phyloP scores from a whole-genome alignment of 2,113 vertebrate genomes.

The Archilochus colubris region DNA sequence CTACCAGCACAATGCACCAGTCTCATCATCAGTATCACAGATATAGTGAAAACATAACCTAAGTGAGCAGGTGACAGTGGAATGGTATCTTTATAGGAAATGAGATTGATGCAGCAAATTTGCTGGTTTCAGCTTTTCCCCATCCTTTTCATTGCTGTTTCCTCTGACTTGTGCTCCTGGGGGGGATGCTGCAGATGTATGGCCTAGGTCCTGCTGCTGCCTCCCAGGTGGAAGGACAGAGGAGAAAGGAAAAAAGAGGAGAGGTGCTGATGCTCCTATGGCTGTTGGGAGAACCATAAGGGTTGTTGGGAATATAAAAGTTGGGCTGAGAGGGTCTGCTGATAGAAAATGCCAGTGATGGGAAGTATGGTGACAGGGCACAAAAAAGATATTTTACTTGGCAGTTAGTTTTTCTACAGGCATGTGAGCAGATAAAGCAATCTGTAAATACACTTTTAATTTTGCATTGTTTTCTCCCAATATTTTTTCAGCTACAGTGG shows the following conservation, averaged over 20 bases:
- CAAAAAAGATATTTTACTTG: neutral
- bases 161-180: fast-evolving
- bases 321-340: neutral
- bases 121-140: neutral
- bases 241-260: neutral
- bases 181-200: neutral
- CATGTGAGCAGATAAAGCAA: neutral
- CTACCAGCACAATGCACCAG: neutral
- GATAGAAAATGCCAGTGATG: neutral
- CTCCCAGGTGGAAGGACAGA: neutral
- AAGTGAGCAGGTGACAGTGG: neutral
- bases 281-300: neutral
- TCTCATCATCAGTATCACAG: neutral
- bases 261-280: neutral
- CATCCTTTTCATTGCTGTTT: neutral
- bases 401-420: neutral
- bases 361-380: neutral
- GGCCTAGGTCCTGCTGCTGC: neutral
- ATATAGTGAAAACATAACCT: neutral
- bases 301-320: fast-evolving
- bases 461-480: neutral
- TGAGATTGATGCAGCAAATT: neutral
- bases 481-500: neutral
- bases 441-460: neutral
- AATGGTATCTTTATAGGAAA: neutral